phyloP scores from a whole-genome alignment of 2,797 vertebrate genomes.

The Gymnodraco acuticeps region DNA sequence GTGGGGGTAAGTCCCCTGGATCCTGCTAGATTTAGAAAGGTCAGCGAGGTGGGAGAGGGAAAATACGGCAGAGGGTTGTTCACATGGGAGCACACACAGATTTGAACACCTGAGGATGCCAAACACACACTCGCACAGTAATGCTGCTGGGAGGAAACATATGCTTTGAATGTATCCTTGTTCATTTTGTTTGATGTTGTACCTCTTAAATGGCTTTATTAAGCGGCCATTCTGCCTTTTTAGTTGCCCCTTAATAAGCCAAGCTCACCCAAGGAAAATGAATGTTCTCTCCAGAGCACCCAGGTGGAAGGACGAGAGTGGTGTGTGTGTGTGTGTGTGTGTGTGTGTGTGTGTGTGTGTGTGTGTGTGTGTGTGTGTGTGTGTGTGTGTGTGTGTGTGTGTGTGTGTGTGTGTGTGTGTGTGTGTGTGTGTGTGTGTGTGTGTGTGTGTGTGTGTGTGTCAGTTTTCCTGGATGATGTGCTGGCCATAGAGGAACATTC shows the following conservation, averaged over 20 bases:
- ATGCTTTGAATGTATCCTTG: neutral
- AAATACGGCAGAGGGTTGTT: neutral
- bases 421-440: conserved; percentile 25
- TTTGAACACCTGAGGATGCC: conserved; percentile 20
- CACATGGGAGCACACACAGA: neutral
- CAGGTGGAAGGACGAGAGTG: conserved; percentile 32
- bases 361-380: conserved; percentile 11
- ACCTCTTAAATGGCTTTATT: conserved; percentile 46
- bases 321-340: conserved; percentile 25
- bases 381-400: conserved; percentile 22
- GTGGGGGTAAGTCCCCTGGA: conserved; percentile 35
- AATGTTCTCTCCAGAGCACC: conserved; percentile 36
- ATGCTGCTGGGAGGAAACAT: neutral
- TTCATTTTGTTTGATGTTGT: neutral
- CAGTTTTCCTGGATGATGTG: conserved; percentile 4
- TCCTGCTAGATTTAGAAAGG: conserved; percentile 52
- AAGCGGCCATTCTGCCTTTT: conserved; percentile 30
- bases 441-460: conserved; percentile 21
- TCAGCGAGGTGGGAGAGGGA: conserved; percentile 33
- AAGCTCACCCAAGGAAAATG: conserved; percentile 41
- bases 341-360: conserved; percentile 5
- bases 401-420: conserved; percentile 11
- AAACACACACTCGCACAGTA: neutral
- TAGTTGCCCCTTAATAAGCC: conserved; percentile 44
- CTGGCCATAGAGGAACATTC: conserved; percentile 36